These are phyloP conservation scores for Siniperca scherzeri DNA, from an alignment of 2,797 vertebrate species.

Conservation along the genomic window DNA sequence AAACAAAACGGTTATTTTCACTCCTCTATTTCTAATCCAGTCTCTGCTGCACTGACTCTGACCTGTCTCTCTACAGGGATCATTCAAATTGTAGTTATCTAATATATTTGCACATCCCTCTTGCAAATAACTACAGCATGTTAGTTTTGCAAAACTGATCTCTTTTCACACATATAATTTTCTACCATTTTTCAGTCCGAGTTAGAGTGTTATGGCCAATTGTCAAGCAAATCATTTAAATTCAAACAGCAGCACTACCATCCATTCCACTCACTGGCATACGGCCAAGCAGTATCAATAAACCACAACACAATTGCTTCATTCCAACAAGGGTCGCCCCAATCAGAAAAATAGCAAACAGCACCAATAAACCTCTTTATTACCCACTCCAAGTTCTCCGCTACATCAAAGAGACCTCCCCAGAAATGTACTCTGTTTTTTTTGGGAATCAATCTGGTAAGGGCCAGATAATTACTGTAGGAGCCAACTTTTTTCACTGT, in stretches of 20 bases:
- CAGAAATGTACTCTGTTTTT: slow-evolving; percentile 42
- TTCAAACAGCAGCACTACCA: slow-evolving; percentile 26
- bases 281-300: slow-evolving; percentile 51
- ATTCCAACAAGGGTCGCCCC: slow-evolving; percentile 40
- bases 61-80: slow-evolving; percentile 6
- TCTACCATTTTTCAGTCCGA: not conserved
- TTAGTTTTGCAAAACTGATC: slow-evolving; percentile 26
- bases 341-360: slow-evolving; percentile 58
- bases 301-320: slow-evolving; percentile 48
- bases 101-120: slow-evolving; percentile 2
- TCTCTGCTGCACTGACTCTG: not conserved
- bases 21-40: not conserved
- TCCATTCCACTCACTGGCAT: slow-evolving; percentile 21
- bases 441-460: slow-evolving; percentile 46
- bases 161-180: slow-evolving; percentile 5
- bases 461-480: slow-evolving; percentile 66
- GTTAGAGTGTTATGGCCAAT: not conserved
- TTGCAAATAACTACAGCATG: slow-evolving; percentile 15
- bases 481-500: slow-evolving; percentile 57
- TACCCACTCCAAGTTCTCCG: slow-evolving; percentile 38
- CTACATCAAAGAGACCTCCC: slow-evolving; percentile 70
- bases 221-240: slow-evolving; percentile 42
- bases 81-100: slow-evolving; percentile 10
- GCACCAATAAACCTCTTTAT: slow-evolving; percentile 60
- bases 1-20: slow-evolving; percentile 1